These are phyloP conservation scores for Thecocarcelia acutangulata DNA, from an alignment of 2,888 invertebrate species.

Conservation along the genomic window DNA sequence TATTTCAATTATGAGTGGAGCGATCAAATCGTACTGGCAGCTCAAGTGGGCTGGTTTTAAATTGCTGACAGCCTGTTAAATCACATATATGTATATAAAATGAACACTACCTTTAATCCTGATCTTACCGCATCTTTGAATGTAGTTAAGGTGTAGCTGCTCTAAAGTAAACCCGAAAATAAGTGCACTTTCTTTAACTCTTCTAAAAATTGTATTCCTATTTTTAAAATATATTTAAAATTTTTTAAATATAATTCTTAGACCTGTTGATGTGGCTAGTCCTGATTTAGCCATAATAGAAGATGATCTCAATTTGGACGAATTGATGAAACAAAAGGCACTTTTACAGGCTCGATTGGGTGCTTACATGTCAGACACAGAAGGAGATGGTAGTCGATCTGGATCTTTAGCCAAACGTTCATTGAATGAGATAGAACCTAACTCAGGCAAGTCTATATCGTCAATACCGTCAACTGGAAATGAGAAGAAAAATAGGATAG, in stretches of 20 bases:
- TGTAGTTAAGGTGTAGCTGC: too few relatives aligned
- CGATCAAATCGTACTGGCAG: too few relatives aligned
- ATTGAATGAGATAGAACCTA: slow-evolving; percentile 21
- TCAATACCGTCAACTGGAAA: slow-evolving; percentile 34
- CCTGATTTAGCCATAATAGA: slow-evolving; percentile 89
- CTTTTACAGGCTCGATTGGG: slow-evolving; percentile 89
- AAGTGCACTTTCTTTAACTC: too few relatives aligned
- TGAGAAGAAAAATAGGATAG: slow-evolving; percentile 47
- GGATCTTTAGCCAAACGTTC: slow-evolving; percentile 69
- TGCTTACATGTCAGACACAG: slow-evolving; percentile 88
- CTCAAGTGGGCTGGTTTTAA: too few relatives aligned
- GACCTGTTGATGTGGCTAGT: slow-evolving; percentile 85
- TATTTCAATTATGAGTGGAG: too few relatives aligned
- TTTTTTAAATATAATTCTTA: slow-evolving; percentile 51
- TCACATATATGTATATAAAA: too few relatives aligned
- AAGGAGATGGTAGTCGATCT: slow-evolving; percentile 82
- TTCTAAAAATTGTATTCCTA: neutral
- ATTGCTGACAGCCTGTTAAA: too few relatives aligned
- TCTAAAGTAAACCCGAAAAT: too few relatives aligned
- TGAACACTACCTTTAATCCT: too few relatives aligned
- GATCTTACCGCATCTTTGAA: too few relatives aligned
- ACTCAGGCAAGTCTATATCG: slow-evolving; percentile 1
- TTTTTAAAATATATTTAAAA: neutral
- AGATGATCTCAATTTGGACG: slow-evolving; percentile 93
- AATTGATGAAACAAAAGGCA: slow-evolving; percentile 94